These are phyloP conservation scores for Ceratoteleas bidentatus DNA, from an alignment of 1,140 invertebrate species.

Conservation along the genomic window DNA sequence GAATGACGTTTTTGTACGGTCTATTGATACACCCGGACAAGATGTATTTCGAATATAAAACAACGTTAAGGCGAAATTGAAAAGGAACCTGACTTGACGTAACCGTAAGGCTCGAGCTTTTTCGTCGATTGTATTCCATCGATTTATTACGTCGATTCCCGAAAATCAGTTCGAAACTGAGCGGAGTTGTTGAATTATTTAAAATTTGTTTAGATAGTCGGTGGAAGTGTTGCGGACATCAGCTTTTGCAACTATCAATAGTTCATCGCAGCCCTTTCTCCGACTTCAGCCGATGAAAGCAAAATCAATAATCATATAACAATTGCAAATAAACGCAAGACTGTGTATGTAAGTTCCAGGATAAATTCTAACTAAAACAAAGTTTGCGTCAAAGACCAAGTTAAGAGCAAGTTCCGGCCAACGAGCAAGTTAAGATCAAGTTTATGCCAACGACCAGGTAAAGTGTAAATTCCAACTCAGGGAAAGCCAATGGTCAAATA, in stretches of 20 bases:
- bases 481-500: constrained; percentile 50
- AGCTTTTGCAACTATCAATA: background rate
- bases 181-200: too few species aligned
- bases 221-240: background rate
- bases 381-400: constrained; percentile 52
- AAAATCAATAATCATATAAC: constrained; percentile 43
- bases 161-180: too few species aligned
- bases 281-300: too few species aligned
- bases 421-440: constrained; percentile 48
- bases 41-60: constrained; percentile 11
- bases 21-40: constrained; percentile 24
- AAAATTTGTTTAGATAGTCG: too few species aligned
- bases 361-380: constrained; percentile 49
- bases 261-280: too few species aligned
- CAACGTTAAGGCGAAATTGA: background rate
- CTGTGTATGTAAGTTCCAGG: constrained; percentile 22
- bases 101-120: background rate
- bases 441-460: constrained; percentile 46
- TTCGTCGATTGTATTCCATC: too few species aligned
- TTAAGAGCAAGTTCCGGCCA: constrained; percentile 46
- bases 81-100: background rate
- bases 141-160: too few species aligned
- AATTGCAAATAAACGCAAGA: constrained; percentile 42
- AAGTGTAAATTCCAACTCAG: constrained; percentile 55
- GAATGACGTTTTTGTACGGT: constrained; percentile 37